Evolutionary conservation across 2,113 vertebrate species (phyloP).

Genomic region (Grantiella picta): DNA sequence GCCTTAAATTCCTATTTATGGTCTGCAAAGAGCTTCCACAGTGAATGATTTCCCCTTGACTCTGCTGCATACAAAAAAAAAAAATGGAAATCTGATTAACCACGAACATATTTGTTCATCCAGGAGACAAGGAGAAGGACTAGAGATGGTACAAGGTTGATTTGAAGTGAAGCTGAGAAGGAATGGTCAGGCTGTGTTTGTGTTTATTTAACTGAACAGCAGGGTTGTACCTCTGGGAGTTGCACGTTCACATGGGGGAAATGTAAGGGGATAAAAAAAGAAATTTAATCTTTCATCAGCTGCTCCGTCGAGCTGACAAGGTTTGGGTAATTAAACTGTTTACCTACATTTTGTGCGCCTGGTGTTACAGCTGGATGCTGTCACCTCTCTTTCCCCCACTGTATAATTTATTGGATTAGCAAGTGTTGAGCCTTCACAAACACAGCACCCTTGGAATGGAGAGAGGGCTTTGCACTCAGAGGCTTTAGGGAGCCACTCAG

Average conservation of each 20-base stretch:
- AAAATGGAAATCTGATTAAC: background rate
- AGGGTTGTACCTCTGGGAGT: background rate
- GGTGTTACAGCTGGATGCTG: background rate
- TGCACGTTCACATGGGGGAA: background rate
- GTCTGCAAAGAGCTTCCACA: background rate
- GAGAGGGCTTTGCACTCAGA: background rate
- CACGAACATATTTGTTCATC: background rate
- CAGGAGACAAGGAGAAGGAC: background rate
- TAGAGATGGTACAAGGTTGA: background rate
- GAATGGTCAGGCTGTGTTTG: background rate
- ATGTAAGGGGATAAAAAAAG: background rate
- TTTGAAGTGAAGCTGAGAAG: background rate
- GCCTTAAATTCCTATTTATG: background rate
- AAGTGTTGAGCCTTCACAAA: background rate
- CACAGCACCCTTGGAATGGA: background rate
- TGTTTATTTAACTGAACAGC: background rate
- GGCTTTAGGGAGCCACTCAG: background rate
- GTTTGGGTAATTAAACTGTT: constrained; percentile 32
- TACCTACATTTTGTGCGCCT: background rate
- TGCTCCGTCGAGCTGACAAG: background rate
- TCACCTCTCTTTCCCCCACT: background rate
- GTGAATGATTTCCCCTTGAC: background rate
- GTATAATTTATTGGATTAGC: background rate
- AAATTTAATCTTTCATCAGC: background rate
- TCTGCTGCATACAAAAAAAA: background rate